Percentiles rank a stretch among this genome's conserved stretches.
These are phyloP conservation scores for Macrostomum lignano DNA, from an alignment of 1,140 invertebrate species.

Conservation along the genomic window DNA sequence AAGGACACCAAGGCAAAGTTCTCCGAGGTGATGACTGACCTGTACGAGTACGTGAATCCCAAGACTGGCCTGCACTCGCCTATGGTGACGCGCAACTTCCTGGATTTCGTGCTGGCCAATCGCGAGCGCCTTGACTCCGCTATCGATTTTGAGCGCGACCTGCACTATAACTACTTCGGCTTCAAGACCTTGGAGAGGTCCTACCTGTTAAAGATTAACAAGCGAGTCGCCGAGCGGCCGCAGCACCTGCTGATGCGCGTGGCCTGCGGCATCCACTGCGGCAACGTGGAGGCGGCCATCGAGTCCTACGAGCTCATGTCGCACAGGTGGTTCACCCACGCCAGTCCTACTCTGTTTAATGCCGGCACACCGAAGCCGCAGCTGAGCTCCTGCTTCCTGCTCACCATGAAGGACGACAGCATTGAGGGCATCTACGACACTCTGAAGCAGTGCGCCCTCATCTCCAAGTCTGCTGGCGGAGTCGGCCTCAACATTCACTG, in stretches of 20 bases:
- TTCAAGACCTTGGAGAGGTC: conserved; percentile 87
- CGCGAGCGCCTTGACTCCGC: conserved; percentile 50
- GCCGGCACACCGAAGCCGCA: conserved; percentile 60
- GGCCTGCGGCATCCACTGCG: no score
- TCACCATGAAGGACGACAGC: conserved; percentile 78
- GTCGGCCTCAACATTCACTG: conserved; percentile 87
- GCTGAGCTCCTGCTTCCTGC: conserved; percentile 66
- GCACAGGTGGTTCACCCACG: conserved; percentile 74
- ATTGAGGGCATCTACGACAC: conserved; percentile 95
- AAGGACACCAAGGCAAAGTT: conserved; percentile 42
- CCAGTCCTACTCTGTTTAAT: conserved; percentile 73
- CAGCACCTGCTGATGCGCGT: no score
- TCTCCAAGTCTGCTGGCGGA: conserved; percentile 84
- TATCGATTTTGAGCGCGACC: conserved; percentile 88
- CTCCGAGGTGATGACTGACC: conserved; percentile 59
- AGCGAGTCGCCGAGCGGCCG: conserved; percentile 63
- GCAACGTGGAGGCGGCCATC: conserved; percentile 56
- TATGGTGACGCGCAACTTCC: conserved; percentile 54
- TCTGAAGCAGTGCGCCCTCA: conserved; percentile 64
- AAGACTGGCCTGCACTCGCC: conserved; percentile 39
- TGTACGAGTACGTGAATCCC: conserved; percentile 46
- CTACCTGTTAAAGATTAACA: conserved; percentile 69
- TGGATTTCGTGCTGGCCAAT: conserved; percentile 56
- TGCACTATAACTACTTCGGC: conserved; percentile 88
- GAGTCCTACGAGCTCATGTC: conserved; percentile 75